Conservation (phyloP, 2,888 invertebrate species). For the Drosophila cracens region DNA sequence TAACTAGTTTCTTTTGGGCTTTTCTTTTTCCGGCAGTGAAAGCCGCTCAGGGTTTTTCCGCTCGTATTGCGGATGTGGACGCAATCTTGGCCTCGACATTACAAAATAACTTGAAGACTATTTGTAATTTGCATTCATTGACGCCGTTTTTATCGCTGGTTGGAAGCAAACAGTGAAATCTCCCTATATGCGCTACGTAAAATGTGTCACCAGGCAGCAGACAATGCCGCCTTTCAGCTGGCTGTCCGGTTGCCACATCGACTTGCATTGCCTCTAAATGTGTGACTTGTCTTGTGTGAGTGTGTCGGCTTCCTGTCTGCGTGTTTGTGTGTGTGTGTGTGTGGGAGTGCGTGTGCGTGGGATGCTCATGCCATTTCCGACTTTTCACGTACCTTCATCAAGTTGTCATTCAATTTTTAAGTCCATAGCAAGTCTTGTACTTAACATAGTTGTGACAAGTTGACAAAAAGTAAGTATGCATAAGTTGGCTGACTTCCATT, state of each 20-base stretch:
- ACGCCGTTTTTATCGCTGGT: constrained; percentile 58
- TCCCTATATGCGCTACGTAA: constrained; percentile 36
- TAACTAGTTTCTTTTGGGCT: constrained; percentile 45
- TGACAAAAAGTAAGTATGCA: constrained; percentile 72
- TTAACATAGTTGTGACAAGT: constrained; percentile 81
- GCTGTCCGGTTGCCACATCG: constrained; percentile 58
- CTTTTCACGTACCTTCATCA: constrained; percentile 81
- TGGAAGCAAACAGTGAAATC: constrained; percentile 62
- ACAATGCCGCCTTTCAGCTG: constrained; percentile 58
- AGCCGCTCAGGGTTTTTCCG: constrained; percentile 52
- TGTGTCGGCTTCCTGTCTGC: constrained; percentile 8
- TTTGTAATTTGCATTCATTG: constrained; percentile 78
- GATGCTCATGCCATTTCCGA: constrained; percentile 73
- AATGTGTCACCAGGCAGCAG: constrained; percentile 70
- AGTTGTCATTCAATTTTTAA: constrained; percentile 82
- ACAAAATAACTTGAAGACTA: constrained; percentile 59
- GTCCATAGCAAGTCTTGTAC: constrained; percentile 79
- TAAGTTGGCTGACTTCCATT: constrained; percentile 48
- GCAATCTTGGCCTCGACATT: constrained; percentile 55
- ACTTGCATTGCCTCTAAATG: constrained; percentile 39
- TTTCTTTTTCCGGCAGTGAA: constrained; percentile 51
- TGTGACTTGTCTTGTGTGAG: constrained; percentile 7
- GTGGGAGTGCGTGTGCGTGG: constrained; percentile 24
- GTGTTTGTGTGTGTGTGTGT: constrained; percentile 21
- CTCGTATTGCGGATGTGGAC: constrained; percentile 33